phyloP scores from a whole-genome alignment of 2,888 invertebrate species.

The Mystacides longicornis region DNA sequence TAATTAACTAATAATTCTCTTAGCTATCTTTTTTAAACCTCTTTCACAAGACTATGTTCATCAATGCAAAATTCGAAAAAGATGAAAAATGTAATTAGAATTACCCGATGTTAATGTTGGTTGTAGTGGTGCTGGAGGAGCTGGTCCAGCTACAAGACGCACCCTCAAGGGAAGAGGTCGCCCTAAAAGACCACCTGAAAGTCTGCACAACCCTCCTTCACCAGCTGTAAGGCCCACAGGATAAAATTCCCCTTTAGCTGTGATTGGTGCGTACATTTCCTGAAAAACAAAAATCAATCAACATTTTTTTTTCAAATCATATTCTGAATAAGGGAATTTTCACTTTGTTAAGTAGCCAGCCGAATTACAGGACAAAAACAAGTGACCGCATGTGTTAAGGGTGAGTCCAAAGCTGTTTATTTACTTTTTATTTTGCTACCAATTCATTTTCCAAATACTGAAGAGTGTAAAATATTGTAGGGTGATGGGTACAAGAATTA shows the following conservation, averaged over 20 bases:
- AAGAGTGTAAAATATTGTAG: no score
- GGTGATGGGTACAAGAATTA: no score
- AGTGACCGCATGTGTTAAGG: no score
- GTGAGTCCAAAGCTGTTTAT: no score
- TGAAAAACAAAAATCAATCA: constrained; percentile 31
- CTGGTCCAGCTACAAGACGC: constrained; percentile 51
- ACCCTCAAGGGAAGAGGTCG: constrained; percentile 51
- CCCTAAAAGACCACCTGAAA: constrained; percentile 42
- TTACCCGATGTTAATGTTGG: constrained; percentile 23
- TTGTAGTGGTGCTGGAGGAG: constrained; percentile 37
- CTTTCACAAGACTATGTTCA: no score
- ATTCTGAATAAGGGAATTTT: not conserved
- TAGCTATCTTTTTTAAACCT: no score
- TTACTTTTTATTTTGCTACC: no score
- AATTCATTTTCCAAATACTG: no score
- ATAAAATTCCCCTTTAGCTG: constrained; percentile 69
- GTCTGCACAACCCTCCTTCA: constrained; percentile 47
- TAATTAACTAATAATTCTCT: no score
- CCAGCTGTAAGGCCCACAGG: constrained; percentile 49
- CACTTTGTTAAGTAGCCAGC: not conserved
- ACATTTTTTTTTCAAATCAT: not conserved
- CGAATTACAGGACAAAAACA: no score
- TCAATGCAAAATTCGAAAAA: no score
- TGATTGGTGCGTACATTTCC: constrained; percentile 66
- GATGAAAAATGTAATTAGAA: not conserved